phyloP scores from a whole-genome alignment of 2,113 vertebrate species.

The Sphaerodactylus townsendi region DNA sequence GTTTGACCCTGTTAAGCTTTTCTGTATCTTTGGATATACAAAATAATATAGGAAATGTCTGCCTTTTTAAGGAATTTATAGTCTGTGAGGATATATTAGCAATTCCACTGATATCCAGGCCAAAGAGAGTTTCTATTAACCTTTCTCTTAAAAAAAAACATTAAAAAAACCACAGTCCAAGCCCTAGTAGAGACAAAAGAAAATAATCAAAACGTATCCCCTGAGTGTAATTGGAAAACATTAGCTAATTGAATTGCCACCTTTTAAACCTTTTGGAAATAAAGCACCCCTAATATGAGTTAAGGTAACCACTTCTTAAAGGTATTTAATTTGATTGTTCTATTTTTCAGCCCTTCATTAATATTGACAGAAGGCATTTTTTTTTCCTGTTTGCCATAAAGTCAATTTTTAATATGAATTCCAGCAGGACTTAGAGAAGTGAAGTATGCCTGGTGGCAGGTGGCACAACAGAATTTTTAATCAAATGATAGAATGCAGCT shows the following conservation, averaged over 20 bases:
- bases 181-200: background rate
- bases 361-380: slow-evolving; percentile 22
- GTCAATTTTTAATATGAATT: slow-evolving; percentile 46
- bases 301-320: background rate
- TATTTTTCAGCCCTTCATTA: slow-evolving; percentile 26
- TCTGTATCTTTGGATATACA: too few species aligned
- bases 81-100: background rate
- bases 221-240: background rate
- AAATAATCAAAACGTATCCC: background rate
- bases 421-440: slow-evolving; percentile 31
- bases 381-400: slow-evolving; percentile 15
- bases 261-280: slow-evolving; percentile 1
- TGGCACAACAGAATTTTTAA: slow-evolving; percentile 55
- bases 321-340: slow-evolving; percentile 7
- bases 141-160: background rate
- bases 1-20: too few species aligned
- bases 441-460: slow-evolving; percentile 54
- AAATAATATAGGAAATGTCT: background rate
- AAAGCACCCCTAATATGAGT: background rate
- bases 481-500: slow-evolving; percentile 56
- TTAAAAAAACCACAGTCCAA: background rate
- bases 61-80: background rate
- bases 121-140: too few species aligned
- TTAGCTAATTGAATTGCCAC: background rate
- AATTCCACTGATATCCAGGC: background rate